Conservation (phyloP, 2,888 invertebrate species). For the Prosopocoilus inquinatus region DNA sequence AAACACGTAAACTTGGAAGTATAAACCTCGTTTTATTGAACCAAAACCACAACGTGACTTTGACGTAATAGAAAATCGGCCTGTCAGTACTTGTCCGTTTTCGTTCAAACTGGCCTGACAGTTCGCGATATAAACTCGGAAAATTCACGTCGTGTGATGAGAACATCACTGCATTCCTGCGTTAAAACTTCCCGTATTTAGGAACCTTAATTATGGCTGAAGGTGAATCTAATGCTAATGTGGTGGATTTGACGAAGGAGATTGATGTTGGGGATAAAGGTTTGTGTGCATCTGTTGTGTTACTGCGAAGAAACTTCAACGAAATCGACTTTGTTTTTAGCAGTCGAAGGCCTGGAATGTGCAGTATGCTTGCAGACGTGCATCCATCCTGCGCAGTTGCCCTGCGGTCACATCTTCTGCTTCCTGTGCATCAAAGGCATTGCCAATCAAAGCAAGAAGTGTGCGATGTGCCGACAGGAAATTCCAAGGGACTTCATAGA, state of each 20-base stretch:
- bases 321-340: conserved; percentile 1
- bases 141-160: too few relatives aligned
- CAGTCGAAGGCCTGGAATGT: conserved; percentile 63
- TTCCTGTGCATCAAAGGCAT: conserved; percentile 94
- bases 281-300: conserved; percentile 5
- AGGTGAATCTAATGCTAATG: conserved; percentile 20
- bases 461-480: conserved; percentile 90
- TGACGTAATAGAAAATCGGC: too few relatives aligned
- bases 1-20: too few relatives aligned
- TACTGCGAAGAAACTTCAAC: neutral
- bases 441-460: conserved; percentile 79
- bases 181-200: too few relatives aligned
- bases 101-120: too few relatives aligned
- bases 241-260: conserved; percentile 9
- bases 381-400: conserved; percentile 88
- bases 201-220: conserved; percentile 23
- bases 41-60: too few relatives aligned
- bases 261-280: conserved; percentile 23
- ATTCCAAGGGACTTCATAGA: conserved; percentile 88
- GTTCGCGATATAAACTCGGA: too few relatives aligned
- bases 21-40: too few relatives aligned
- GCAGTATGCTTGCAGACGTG: conserved; percentile 89
- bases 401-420: conserved; percentile 95
- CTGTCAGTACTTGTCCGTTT: too few relatives aligned
- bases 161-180: too few relatives aligned